Conservation (phyloP, 2,113 vertebrate species). For the Microcebus jonahi region DNA sequence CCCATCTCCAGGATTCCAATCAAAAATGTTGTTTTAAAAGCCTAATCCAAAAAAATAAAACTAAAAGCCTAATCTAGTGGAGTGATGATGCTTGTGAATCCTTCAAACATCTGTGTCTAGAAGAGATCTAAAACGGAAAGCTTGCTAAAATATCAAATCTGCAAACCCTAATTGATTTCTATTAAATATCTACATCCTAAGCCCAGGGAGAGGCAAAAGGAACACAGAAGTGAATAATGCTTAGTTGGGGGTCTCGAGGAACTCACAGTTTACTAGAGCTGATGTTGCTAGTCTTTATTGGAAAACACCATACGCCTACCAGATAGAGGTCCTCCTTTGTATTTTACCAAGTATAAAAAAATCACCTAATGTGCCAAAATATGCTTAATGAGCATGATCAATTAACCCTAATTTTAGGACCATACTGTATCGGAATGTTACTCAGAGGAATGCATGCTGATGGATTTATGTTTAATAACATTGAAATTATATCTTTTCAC, state of each 20-base stretch:
- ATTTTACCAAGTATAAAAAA: neutral
- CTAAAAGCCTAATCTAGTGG: neutral
- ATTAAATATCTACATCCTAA: neutral
- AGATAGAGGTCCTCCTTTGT: neutral
- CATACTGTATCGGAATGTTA: neutral
- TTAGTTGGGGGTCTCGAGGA: neutral
- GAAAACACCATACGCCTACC: neutral
- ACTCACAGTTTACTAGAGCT: neutral
- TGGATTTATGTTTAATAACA: neutral
- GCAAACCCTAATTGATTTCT: neutral
- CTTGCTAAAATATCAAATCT: neutral
- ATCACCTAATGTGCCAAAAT: neutral
- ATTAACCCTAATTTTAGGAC: slow-evolving; percentile 34
- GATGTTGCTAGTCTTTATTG: neutral
- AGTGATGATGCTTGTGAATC: neutral
- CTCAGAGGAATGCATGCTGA: neutral
- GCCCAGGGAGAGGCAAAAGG: neutral
- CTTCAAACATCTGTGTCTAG: neutral
- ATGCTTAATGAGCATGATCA: neutral
- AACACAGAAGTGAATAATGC: neutral
- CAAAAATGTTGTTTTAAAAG: neutral
- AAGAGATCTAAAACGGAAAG: neutral
- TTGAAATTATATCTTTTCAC: neutral
- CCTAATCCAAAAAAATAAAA: no score
- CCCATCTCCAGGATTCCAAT: neutral